A percentile compares a stretch with the other conserved stretches of the same genome.
phyloP scores from a whole-genome alignment of 1,140 invertebrate species.

The Euura saliciscinereae region DNA sequence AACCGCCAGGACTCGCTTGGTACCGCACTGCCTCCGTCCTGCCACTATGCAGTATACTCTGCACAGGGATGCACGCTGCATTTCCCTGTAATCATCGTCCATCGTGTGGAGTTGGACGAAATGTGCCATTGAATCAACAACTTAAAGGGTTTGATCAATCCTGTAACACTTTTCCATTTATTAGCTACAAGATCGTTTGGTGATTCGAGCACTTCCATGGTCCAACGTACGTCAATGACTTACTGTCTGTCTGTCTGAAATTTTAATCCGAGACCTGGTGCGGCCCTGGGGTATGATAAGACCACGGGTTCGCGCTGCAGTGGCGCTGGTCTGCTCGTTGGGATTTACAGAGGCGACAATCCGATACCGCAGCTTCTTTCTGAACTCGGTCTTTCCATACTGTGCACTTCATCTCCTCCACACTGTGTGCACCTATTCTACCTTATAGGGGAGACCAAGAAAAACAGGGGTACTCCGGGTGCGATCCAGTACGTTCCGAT shows the following conservation, averaged over 20 bases:
- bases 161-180: too few relatives aligned
- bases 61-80: slow-evolving; percentile 28
- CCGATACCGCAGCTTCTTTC: slow-evolving; percentile 30
- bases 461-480: too few relatives aligned
- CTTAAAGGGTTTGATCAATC: too few relatives aligned
- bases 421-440: not conserved
- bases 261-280: slow-evolving; percentile 25
- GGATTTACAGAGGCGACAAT: slow-evolving; percentile 45
- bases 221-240: not conserved
- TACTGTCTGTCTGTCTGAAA: not conserved
- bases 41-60: slow-evolving; percentile 11
- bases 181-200: not conserved
- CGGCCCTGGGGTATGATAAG: slow-evolving; percentile 45
- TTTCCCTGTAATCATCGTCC: too few relatives aligned
- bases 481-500: too few relatives aligned
- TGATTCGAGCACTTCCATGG: slow-evolving; percentile 14
- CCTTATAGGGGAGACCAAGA: too few relatives aligned
- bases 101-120: too few relatives aligned
- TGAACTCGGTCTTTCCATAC: not conserved
- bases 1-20: slow-evolving; percentile 35
- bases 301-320: slow-evolving; percentile 31
- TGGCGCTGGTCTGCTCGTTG: slow-evolving; percentile 3
- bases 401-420: not conserved
- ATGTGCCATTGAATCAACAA: too few relatives aligned
- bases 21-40: slow-evolving; percentile 38